Evolutionary conservation across 1,140 invertebrate species (phyloP), one percentile per base, ranked within the genome.

Genomic region (Globodera rostochiensis): DNA sequence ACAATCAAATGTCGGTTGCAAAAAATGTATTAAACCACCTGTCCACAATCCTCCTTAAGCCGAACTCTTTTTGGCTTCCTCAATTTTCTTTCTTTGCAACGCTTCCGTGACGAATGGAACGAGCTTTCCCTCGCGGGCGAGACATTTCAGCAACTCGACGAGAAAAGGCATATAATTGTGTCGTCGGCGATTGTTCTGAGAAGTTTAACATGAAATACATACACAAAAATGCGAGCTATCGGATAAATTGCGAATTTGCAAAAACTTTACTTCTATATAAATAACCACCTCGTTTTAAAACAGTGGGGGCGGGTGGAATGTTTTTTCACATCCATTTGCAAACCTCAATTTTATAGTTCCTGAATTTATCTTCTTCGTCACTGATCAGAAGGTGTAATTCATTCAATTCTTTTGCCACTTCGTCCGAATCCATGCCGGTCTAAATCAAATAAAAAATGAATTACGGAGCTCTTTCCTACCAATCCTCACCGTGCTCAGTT

Each of bases 111-210:
- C 25, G 11, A 71, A 19, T 5, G 69, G 69, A 15, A 71, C 91
- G 66, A 99, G 91, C 90, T 97, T 95, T 50, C 95, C 95, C 90
- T 97, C 94, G 90, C 95, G 94, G 1, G 96, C 97, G 76, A 99
- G 91, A 85, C 78, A 80, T 71, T 97, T 97, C 21, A 99, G 91
- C 75, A 99, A 92, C 91, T 97, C 95, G 87, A 99, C 94, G 81
- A 99, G 98, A 78, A 99, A 93, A 3, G 97, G 97, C 77, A 98
- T 92, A 91, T 99, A 99, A 90, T 99, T 99, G 90, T 99, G 97
- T 89, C 84, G 74, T 45, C 84, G 80, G 36, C 78, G 81, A 70
- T 71, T 66, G 87, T 87, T 69, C 90, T 78, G 21, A 8, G 36
- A 46, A 4, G n/a, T 25, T 11, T 75, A 36, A 36, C 36, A 36